Evolutionary conservation across 2,888 invertebrate species (phyloP), one percentile per base, ranked within the genome.

Genomic region (Athalia cordata): DNA sequence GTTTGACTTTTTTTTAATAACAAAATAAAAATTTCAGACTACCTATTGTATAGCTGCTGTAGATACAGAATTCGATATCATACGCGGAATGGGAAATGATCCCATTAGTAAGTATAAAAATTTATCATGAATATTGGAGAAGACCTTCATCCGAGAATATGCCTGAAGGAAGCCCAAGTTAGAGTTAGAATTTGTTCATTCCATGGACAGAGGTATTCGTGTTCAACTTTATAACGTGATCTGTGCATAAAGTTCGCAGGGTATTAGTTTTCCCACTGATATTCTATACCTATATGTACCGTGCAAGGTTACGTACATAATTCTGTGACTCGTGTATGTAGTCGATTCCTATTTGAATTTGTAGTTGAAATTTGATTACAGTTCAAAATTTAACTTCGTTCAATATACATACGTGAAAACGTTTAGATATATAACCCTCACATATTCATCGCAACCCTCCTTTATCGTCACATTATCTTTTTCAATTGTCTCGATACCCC

Each of bases 61-160:
- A 5, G 9, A 57, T 7, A 61, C 7, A n/a, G n/a, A 4, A n/a
- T 61, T 29, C 6, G 61, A 3, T 5, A n/a, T 5, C 4, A 6
- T 3, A 9, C n/a, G 29, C 8, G n/a, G 61, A 9, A 61, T 61
- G 29, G 29, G 29, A 61, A 2, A 15, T 61, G 8, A 8, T 61
- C 5, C 7, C 43, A 49, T 13, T 65, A 6, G 7, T 13, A 66
- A n/a, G 66, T 66, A 29, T 29, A 4, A 66, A 66, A 66, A 49
- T 66, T 13, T 13, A 49, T 47, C 66, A 66, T 66, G 66, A 64
- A 66, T 66, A 13, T 66, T 13, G 66, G 7, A 15, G 47, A 49
- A 49, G 66, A 66, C 66, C 66, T 66, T 66, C 66, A 4, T 49
- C 9, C 66, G n/a, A 11, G 49, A 66, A 66, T 49, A 66, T 3